Evolutionary conservation across 2,888 invertebrate genomes (phyloP).

Genomic region (Leucania comma): DNA sequence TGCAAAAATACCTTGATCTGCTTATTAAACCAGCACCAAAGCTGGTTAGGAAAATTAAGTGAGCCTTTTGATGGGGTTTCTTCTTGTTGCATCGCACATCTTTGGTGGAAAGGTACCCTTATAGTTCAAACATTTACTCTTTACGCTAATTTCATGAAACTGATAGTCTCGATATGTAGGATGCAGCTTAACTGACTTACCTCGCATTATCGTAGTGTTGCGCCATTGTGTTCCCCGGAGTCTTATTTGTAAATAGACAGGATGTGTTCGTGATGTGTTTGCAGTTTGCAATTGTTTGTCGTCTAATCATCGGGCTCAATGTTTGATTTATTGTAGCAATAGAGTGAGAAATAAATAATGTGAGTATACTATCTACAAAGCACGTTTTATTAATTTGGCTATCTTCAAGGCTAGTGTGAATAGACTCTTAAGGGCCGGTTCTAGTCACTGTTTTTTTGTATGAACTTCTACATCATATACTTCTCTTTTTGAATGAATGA

Average conservation of each 20-base stretch:
- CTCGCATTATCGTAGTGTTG: conserved; percentile 10
- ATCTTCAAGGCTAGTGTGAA: background rate
- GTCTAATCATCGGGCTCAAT: conserved; percentile 24
- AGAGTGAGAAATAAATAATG: conserved; percentile 5
- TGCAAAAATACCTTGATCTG: too few species aligned
- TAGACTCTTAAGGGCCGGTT: too few species aligned
- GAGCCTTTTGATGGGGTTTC: too few species aligned
- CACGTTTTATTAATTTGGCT: too few species aligned
- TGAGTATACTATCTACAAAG: too few species aligned
- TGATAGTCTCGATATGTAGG: conserved; percentile 6
- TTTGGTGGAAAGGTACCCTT: background rate
- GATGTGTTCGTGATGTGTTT: conserved; percentile 37
- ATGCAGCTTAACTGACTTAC: conserved; percentile 27
- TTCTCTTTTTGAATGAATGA: too few species aligned
- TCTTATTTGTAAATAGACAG: conserved; percentile 39
- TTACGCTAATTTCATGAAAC: conserved; percentile 16
- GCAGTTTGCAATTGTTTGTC: conserved; percentile 41
- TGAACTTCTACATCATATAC: too few species aligned
- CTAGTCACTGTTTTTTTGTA: too few species aligned
- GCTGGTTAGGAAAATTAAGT: background rate
- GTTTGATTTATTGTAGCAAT: conserved; percentile 34
- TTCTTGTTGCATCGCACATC: background rate
- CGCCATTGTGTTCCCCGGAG: conserved; percentile 17
- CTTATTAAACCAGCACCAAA: too few species aligned
- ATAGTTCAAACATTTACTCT: conserved; percentile 22